Conservation (phyloP, 1,140 invertebrate species). For the Geopemphigus sp. region DNA sequence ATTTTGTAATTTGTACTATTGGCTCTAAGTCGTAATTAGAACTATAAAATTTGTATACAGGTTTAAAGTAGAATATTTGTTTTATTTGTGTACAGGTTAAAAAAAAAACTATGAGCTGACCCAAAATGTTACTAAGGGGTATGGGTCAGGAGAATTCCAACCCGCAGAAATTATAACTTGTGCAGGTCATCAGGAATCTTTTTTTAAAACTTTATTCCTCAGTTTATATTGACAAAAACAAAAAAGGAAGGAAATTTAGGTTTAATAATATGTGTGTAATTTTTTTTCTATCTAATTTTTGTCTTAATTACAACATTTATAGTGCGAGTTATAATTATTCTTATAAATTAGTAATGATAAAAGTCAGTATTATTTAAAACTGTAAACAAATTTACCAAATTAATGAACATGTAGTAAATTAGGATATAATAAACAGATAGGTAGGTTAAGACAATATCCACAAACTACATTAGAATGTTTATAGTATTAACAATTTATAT, state of each 20-base stretch:
- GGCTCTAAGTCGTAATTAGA: slow-evolving; percentile 32
- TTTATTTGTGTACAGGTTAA: slow-evolving; percentile 49
- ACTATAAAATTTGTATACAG: slow-evolving; percentile 2
- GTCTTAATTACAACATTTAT: slow-evolving; percentile 35
- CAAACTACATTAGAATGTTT: slow-evolving; percentile 20
- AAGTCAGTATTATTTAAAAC: slow-evolving; percentile 46
- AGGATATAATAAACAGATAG: slow-evolving; percentile 32
- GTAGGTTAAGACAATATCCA: slow-evolving; percentile 20
- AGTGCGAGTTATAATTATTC: slow-evolving; percentile 37
- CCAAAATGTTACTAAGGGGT: slow-evolving; percentile 36
- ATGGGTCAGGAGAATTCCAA: slow-evolving; percentile 47
- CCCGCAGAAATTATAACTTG: slow-evolving; percentile 45
- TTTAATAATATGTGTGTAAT: slow-evolving; percentile 42
- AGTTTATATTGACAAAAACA: slow-evolving; percentile 35
- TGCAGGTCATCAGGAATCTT: slow-evolving; percentile 45
- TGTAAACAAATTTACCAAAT: slow-evolving; percentile 29
- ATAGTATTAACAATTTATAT: slow-evolving; percentile 5
- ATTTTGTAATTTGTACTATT: slow-evolving; percentile 11
- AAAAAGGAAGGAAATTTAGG: slow-evolving; percentile 12
- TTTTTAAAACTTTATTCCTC: slow-evolving; percentile 36
- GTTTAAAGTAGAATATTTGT: slow-evolving; percentile 44
- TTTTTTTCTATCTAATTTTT: slow-evolving; percentile 34
- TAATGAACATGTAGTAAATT: slow-evolving; percentile 6
- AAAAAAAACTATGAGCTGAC: slow-evolving; percentile 47
- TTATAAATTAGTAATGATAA: slow-evolving; percentile 8